Percentiles rank a stretch among this genome's conserved stretches.
phyloP scores from a whole-genome alignment of 53 echinoderm and acorn worm genomes.

The Paracentrotus lividus region DNA sequence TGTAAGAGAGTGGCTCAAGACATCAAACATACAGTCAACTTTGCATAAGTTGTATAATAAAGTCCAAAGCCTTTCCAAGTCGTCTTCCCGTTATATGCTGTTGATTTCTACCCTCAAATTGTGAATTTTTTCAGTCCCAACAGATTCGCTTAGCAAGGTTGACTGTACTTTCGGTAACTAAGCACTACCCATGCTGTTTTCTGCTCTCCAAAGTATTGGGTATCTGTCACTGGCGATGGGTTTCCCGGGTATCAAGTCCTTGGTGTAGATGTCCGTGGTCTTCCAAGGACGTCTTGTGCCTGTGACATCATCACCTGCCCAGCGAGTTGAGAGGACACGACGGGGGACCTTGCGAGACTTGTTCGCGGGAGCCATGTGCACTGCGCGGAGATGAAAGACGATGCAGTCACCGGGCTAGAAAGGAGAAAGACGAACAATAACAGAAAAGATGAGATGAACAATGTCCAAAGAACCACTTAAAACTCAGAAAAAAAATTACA shows the following conservation, averaged over 20 bases:
- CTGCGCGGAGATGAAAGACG: conserved; percentile 68
- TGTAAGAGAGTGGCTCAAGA: too few species aligned
- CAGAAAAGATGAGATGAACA: too few species aligned
- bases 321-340: conserved; percentile 66
- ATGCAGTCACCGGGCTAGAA: conserved; percentile 72
- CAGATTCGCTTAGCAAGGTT: too few species aligned
- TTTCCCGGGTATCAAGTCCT: conserved; percentile 48
- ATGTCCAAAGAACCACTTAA: too few species aligned
- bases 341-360: conserved; percentile 43
- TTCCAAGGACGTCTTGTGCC: conserved; percentile 62
- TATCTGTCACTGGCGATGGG: conserved; percentile 50
- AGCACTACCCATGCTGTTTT: not conserved
- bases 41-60: too few species aligned
- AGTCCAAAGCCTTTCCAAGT: too few species aligned
- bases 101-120: too few species aligned
- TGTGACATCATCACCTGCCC: conserved; percentile 63
- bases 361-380: conserved; percentile 75
- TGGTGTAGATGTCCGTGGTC: conserved; percentile 62
- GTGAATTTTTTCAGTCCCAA: too few species aligned
- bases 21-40: too few species aligned
- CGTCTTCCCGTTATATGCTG: too few species aligned
- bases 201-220: conserved; percentile 56
- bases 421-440: not conserved
- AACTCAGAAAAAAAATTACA: too few species aligned
- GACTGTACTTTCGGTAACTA: not conserved